Percentiles rank a stretch among this genome's conserved stretches.
Evolutionary conservation across 2,888 invertebrate genomes (phyloP).

Genomic region (Corbicula japonica): DNA sequence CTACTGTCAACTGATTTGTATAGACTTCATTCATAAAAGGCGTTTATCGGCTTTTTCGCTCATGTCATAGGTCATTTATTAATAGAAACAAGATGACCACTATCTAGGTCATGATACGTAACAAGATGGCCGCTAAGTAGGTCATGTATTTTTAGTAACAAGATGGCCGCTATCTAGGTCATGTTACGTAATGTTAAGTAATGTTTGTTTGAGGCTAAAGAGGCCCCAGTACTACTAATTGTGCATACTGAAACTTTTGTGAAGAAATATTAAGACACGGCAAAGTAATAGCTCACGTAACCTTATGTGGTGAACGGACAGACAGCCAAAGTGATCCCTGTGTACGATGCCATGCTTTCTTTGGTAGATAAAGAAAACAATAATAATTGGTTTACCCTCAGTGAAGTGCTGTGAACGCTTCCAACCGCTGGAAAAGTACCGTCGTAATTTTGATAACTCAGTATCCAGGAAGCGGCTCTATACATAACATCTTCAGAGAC

Average conservation of each 20-base stretch:
- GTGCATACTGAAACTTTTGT: neutral
- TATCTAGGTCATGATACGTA: too few species aligned
- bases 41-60: too few species aligned
- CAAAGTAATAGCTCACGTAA: neutral
- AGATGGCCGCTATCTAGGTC: too few species aligned
- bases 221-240: neutral
- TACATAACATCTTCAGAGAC: slow-evolving; percentile 88
- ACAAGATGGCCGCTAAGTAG: too few species aligned
- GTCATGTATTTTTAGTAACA: too few species aligned
- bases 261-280: neutral
- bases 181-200: too few species aligned
- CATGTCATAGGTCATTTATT: too few species aligned
- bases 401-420: slow-evolving; percentile 90
- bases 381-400: slow-evolving; percentile 88
- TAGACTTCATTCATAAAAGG: too few species aligned
- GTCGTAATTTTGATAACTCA: slow-evolving; percentile 90
- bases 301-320: neutral
- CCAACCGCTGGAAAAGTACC: slow-evolving; percentile 93
- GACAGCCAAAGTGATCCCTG: neutral
- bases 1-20: too few species aligned
- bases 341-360: too few species aligned
- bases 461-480: slow-evolving; percentile 92
- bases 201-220: too few species aligned
- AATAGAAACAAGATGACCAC: too few species aligned
- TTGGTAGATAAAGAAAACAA: neutral